A percentile compares a stretch with the other conserved stretches of the same genome.
These are phyloP conservation scores for Drymodes brunneopygia DNA, from an alignment of 2,113 vertebrate species.

Conservation along the genomic window DNA sequence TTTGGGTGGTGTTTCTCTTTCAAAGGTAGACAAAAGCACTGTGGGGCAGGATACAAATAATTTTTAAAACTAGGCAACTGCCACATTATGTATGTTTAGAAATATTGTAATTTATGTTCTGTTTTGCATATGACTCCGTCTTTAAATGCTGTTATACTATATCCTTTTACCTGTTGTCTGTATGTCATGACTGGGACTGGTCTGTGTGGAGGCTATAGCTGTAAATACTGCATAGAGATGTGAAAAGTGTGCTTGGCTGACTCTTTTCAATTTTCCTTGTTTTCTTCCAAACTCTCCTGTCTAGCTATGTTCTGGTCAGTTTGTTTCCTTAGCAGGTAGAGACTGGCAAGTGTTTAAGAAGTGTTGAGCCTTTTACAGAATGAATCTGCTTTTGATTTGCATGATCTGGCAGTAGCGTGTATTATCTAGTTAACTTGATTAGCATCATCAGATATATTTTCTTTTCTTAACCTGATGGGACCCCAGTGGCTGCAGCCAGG, in stretches of 20 bases:
- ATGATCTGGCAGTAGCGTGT: neutral
- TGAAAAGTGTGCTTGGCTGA: neutral
- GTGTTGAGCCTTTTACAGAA: neutral
- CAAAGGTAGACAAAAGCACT: neutral
- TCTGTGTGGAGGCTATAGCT: neutral
- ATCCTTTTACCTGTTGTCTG: neutral
- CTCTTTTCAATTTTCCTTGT: neutral
- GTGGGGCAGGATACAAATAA: fast-evolving
- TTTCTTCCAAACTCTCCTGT: neutral
- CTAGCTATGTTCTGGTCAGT: neutral
- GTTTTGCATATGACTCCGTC: neutral
- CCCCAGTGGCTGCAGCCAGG: neutral
- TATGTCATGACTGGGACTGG: neutral
- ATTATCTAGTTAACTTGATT: neutral
- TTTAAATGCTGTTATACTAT: neutral
- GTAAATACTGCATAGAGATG: neutral
- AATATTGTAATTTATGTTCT: neutral
- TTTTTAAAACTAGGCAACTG: neutral
- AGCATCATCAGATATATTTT: neutral
- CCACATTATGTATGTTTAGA: neutral
- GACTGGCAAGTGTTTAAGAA: neutral
- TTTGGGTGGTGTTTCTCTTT: neutral
- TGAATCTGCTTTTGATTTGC: neutral
- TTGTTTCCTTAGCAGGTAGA: neutral
- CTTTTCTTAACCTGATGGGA: neutral